These are phyloP conservation scores for Tragelaphus buxtoni DNA, from an alignment of 2,113 vertebrate species.

Conservation along the genomic window DNA sequence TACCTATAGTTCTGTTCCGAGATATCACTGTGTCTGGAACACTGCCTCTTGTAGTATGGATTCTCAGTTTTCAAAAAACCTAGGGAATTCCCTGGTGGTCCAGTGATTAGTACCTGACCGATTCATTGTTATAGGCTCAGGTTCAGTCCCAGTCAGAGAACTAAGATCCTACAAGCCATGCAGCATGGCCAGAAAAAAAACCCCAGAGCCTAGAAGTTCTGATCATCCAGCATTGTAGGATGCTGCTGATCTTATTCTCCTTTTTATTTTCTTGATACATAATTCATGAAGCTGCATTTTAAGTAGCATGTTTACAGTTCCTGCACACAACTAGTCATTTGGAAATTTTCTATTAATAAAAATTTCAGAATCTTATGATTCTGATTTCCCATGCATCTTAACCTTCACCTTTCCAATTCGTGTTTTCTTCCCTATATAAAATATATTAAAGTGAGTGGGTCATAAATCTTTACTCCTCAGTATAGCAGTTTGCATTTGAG, in stretches of 20 bases:
- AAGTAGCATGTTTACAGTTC: slow-evolving; percentile 1
- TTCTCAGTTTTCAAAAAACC: background rate
- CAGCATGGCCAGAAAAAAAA: background rate
- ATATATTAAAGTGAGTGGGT: background rate
- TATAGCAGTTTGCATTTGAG: background rate
- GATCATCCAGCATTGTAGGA: background rate
- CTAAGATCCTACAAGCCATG: background rate
- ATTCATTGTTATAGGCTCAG: background rate
- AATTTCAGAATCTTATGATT: background rate
- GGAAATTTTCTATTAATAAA: background rate
- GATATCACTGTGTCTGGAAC: background rate
- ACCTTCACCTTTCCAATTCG: background rate
- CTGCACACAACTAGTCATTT: background rate
- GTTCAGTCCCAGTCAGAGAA: background rate
- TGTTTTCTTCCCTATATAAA: background rate
- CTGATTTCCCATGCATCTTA: background rate
- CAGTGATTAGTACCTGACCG: background rate
- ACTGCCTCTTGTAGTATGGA: background rate
- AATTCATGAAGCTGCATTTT: background rate
- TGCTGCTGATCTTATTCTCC: background rate
- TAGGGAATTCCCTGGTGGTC: background rate
- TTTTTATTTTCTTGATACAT: background rate
- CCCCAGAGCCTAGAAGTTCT: background rate
- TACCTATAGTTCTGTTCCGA: background rate
- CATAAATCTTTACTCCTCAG: background rate